phyloP scores from a whole-genome alignment of 2,797 vertebrate species.

The Coccyzus lansbergi region DNA sequence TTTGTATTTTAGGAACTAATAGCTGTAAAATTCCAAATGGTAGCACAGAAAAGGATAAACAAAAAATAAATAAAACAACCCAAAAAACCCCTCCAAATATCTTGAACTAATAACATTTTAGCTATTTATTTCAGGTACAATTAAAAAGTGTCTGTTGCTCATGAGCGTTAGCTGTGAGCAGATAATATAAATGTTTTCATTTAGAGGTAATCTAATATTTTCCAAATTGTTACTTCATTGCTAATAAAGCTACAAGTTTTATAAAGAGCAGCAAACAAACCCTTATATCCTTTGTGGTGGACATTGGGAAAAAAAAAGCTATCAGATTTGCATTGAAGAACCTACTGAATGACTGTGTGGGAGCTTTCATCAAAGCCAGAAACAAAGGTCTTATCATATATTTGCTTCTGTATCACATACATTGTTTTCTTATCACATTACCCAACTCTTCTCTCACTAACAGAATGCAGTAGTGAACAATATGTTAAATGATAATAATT shows the following conservation, averaged over 20 bases:
- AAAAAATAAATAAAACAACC: too few species aligned
- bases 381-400: constrained; percentile 66
- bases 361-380: constrained; percentile 65
- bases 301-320: background rate
- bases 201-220: background rate
- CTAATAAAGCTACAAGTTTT: background rate
- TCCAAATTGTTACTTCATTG: background rate
- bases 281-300: background rate
- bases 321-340: constrained; percentile 12
- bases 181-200: background rate
- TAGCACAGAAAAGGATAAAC: background rate
- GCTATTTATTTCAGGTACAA: background rate
- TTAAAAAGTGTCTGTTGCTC: background rate
- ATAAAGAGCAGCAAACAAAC: background rate
- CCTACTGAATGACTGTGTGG: constrained; percentile 38
- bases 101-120: background rate
- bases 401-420: constrained; percentile 58
- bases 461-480: constrained; percentile 43
- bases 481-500: constrained; percentile 63
- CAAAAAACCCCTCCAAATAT: background rate
- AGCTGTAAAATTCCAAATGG: background rate
- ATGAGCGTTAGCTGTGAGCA: background rate
- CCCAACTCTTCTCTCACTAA: constrained; percentile 45
- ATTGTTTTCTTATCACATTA: constrained; percentile 76
- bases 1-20: background rate